A percentile compares a stretch with the other conserved stretches of the same genome.
These are phyloP conservation scores for Nannospalax galili DNA, from an alignment of 2,113 vertebrate species.

Conservation along the genomic window DNA sequence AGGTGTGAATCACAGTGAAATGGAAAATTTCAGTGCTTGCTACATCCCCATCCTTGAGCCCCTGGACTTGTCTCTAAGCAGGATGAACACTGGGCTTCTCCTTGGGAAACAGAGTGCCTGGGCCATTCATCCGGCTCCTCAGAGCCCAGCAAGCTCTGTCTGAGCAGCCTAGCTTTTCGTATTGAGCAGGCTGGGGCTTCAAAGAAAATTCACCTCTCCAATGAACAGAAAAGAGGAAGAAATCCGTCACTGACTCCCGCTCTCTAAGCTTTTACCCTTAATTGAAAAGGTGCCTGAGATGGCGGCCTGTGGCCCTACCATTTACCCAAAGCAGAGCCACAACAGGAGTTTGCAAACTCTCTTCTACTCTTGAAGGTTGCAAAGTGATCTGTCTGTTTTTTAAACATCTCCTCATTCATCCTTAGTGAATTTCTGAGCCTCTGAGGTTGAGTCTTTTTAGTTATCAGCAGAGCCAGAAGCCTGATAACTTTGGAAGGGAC, in stretches of 20 bases:
- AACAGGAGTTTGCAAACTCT: background rate
- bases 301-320: background rate
- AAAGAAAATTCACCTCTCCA: background rate
- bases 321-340: background rate
- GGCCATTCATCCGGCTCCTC: accelerated
- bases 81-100: background rate
- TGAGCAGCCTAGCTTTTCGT: background rate
- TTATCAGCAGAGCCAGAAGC: conserved; percentile 45
- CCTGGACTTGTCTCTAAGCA: accelerated
- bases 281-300: conserved; percentile 42
- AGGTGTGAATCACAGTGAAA: background rate
- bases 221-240: background rate
- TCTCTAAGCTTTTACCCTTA: background rate
- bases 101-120: background rate
- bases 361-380: background rate
- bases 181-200: background rate
- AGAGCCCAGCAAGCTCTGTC: background rate
- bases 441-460: background rate
- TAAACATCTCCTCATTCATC: conserved; percentile 17
- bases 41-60: background rate
- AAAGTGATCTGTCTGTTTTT: conserved; percentile 10
- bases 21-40: background rate
- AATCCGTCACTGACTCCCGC: background rate
- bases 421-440: background rate
- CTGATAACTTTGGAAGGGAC: conserved; percentile 25